Evolutionary conservation across 2,113 vertebrate genomes (phyloP), one percentile per base, ranked within the genome.

Genomic region (Chelonoidis abingdonii): DNA sequence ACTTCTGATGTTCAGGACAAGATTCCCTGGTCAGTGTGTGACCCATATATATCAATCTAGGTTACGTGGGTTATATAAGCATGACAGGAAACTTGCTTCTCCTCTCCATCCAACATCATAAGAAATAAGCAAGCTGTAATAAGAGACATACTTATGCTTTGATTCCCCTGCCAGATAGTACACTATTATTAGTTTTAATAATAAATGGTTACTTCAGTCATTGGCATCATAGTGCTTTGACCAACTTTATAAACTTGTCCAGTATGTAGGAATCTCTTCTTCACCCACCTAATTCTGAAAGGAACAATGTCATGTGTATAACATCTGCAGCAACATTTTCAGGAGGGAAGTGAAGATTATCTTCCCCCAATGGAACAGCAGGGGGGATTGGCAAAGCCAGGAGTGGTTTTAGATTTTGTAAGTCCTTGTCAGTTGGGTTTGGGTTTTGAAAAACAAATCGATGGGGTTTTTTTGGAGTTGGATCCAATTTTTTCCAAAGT

Each of bases 131-230:
- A 87, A 44, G 54, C 54, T 12, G 3, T 78, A 93, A 94, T 6
- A 88, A 93, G n/a, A 50, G 13, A 78, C 3, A 88, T 27, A 89
- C 89, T 95, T 84, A 89, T 87, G 84, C 94, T 87, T 31, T 86
- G 27, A 89, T 38, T 83, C 89, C 41, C 50, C 90, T 44, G 75
- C n/a, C 53, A 38, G 24, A 56, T 24, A 92, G 83, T 92, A 95
- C 94, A 50, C 65, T 1, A 90, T 83, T 93, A 44, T 72, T 47
- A 72, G 16, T 72, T 21, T 72, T 38, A 38, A 72, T 38, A 72
- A 44, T 76, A 25, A 78, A 47, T 78, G 24, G 5, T 41, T 78
- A 27, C 41, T 47, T 78, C 41, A 78, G 38, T 14, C 7, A 47
- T 25, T 27, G 38, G 41, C 41, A 27, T 25, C 13, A 47, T 27